Evolutionary conservation across 2,797 vertebrate species (phyloP).

Genomic region (Trichosurus vulpecula): DNA sequence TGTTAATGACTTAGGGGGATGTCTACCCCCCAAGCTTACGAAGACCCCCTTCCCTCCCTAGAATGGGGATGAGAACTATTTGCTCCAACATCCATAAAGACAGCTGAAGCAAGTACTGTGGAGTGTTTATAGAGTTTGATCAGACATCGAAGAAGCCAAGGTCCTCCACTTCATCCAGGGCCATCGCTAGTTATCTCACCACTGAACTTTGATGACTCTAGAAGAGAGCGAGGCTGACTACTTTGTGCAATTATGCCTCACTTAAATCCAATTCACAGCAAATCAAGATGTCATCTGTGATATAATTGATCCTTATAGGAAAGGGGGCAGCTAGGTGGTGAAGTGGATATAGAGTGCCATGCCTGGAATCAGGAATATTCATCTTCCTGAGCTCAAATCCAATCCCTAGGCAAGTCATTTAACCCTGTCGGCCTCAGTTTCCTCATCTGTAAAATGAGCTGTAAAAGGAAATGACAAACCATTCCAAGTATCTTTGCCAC

Average conservation of each 20-base stretch:
- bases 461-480: neutral
- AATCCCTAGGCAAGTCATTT: neutral
- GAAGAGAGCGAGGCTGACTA: neutral
- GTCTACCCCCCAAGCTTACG: neutral
- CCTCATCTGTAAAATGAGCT: neutral
- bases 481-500: neutral
- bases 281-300: neutral
- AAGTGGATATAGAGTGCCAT: neutral
- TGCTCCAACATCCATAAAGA: neutral
- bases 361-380: neutral
- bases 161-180: neutral
- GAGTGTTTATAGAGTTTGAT: neutral
- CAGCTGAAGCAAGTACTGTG: neutral
- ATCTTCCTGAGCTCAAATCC: neutral
- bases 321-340: neutral
- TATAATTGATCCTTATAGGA: neutral
- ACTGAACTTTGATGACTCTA: neutral
- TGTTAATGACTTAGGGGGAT: neutral
- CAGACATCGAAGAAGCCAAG: neutral
- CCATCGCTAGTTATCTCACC: neutral
- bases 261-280: neutral
- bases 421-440: neutral
- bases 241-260: neutral
- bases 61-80: neutral
- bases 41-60: neutral